Percentiles rank a stretch among this genome's conserved stretches.
phyloP scores from a whole-genome alignment of 2,797 vertebrate genomes.

The Dermochelys coriacea region DNA sequence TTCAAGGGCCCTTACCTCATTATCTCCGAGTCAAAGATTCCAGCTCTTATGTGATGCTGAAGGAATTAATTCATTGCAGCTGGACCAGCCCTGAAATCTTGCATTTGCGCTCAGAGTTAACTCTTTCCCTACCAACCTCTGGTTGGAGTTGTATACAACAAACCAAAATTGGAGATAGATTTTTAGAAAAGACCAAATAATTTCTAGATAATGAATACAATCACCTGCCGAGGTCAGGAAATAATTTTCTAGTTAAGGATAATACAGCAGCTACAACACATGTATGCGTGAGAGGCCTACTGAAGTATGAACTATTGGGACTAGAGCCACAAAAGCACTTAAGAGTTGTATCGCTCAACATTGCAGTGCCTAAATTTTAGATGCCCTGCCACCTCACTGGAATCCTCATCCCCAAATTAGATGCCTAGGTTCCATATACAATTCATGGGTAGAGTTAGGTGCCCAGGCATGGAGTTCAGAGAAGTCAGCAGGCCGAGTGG shows the following conservation, averaged over 20 bases:
- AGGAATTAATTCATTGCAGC: not conserved
- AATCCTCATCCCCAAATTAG: not conserved
- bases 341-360: not conserved
- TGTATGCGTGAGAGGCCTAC: not conserved
- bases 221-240: not conserved
- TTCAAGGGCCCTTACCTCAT: not conserved
- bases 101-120: not conserved
- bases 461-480: not conserved
- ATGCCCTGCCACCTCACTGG: not conserved
- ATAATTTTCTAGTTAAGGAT: slow-evolving; percentile 1
- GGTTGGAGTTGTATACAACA: not conserved
- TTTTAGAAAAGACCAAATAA: not conserved
- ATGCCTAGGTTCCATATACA: not conserved
- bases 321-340: not conserved
- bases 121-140: not conserved
- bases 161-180: not conserved
- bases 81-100: not conserved
- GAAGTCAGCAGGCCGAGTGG: not conserved
- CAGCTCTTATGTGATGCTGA: not conserved
- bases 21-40: not conserved
- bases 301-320: not conserved
- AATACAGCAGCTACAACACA: not conserved
- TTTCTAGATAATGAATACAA: not conserved
- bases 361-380: not conserved
- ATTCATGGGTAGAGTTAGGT: not conserved